Conservation (phyloP, 2,797 vertebrate species). For the Decapterus maruadsi region DNA sequence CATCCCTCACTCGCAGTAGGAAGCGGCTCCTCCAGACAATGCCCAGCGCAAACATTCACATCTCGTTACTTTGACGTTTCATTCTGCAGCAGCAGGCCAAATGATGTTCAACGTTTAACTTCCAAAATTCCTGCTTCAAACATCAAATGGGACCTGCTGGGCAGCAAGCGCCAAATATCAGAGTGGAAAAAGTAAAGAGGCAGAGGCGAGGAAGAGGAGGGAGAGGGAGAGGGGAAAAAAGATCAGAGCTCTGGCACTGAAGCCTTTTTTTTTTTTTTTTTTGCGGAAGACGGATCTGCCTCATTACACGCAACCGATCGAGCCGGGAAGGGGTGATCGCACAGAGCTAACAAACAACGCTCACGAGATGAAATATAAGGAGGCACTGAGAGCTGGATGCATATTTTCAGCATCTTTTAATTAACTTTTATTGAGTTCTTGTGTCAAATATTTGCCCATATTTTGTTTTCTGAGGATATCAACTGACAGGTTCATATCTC, state of each 20-base stretch:
- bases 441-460: background rate
- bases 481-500: too few relatives aligned
- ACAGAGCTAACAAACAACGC: constrained; percentile 41
- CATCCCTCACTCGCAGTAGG: constrained; percentile 46
- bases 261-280: background rate
- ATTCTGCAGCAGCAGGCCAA: constrained; percentile 9
- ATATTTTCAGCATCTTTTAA: background rate
- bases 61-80: constrained; percentile 24
- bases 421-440: background rate
- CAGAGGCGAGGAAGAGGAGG: background rate
- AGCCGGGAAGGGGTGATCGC: constrained; percentile 11
- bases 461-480: background rate
- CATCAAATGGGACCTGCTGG: constrained; percentile 37
- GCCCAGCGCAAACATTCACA: constrained; percentile 49
- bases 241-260: constrained; percentile 43
- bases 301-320: constrained; percentile 43
- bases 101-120: constrained; percentile 42
- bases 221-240: background rate
- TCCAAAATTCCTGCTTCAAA: constrained; percentile 51
- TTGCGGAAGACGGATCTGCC: constrained; percentile 48
- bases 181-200: background rate
- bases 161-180: constrained; percentile 19
- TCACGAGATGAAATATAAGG: background rate
- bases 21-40: constrained; percentile 54
- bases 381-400: background rate